phyloP scores from a whole-genome alignment of 2,888 invertebrate species.

The Eurytoma californica region DNA sequence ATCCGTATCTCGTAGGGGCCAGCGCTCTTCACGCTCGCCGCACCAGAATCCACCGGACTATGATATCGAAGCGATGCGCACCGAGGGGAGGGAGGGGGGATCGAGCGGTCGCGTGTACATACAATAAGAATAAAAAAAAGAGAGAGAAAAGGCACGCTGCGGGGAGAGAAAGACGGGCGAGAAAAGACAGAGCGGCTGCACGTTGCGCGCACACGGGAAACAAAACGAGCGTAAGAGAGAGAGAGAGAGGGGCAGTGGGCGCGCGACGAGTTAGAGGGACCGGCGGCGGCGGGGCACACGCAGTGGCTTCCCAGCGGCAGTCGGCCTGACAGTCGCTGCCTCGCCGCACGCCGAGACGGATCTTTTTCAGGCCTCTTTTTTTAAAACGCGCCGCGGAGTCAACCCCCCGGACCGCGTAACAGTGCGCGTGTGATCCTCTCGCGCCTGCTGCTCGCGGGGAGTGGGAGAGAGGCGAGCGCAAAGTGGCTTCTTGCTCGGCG shows the following conservation, averaged over 20 bases:
- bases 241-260: background rate
- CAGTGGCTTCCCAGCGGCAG: conserved; percentile 61
- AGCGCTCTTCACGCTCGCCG: background rate
- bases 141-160: background rate
- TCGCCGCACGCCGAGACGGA: conserved; percentile 63
- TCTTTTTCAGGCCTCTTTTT: conserved; percentile 55
- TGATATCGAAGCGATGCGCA: background rate
- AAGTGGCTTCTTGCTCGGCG: conserved; percentile 26
- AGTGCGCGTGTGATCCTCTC: background rate
- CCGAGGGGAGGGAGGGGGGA: background rate
- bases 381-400: background rate
- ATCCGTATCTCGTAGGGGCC: background rate
- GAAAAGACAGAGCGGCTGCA: background rate
- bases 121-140: background rate
- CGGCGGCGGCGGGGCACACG: conserved; percentile 12
- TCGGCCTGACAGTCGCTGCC: conserved; percentile 63
- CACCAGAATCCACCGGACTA: conserved; percentile 19
- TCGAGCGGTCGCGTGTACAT: background rate
- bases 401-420: background rate
- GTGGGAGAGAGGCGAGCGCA: background rate
- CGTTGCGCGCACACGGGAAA: background rate
- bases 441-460: background rate
- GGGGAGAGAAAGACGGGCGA: background rate
- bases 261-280: conserved; percentile 11
- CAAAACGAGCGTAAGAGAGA: background rate